Percentiles rank a stretch among this genome's conserved stretches.
Evolutionary conservation across 2,888 invertebrate species (phyloP).

Genomic region (Capitulum mitella): DNA sequence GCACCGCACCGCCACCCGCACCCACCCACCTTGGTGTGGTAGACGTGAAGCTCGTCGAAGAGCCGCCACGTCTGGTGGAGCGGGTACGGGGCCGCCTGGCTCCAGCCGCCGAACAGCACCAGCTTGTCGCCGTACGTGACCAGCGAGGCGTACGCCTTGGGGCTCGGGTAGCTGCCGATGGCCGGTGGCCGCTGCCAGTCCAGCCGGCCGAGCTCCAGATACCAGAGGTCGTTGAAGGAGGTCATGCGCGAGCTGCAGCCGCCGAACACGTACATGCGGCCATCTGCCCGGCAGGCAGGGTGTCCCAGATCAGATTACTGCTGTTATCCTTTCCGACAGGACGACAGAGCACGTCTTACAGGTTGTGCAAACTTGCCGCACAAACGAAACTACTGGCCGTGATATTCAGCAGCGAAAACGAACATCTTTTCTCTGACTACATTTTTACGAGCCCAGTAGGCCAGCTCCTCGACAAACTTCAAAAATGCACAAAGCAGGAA

Average conservation of each 20-base stretch:
- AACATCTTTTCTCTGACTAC: too few species aligned
- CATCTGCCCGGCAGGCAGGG: too few species aligned
- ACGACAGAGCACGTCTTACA: too few species aligned
- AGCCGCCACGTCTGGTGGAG: slow-evolving; percentile 72
- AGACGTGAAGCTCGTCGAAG: slow-evolving; percentile 67
- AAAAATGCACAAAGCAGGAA: neutral
- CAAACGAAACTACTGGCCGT: neutral
- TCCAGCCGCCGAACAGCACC: slow-evolving; percentile 91
- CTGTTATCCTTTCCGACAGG: too few species aligned
- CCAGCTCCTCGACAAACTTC: too few species aligned
- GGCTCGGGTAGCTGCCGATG: slow-evolving; percentile 83
- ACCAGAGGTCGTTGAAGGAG: slow-evolving; percentile 95
- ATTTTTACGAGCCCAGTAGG: too few species aligned
- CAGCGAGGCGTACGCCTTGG: slow-evolving; percentile 90
- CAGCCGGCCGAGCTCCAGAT: slow-evolving; percentile 74
- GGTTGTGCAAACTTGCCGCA: too few species aligned
- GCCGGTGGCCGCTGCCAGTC: slow-evolving; percentile 77
- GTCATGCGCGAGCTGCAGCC: slow-evolving; percentile 90
- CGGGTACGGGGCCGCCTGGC: slow-evolving; percentile 78
- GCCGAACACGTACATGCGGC: slow-evolving; percentile 90
- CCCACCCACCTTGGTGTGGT: slow-evolving; percentile 52
- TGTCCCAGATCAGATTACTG: too few species aligned
- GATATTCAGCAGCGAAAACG: neutral
- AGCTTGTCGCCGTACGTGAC: slow-evolving; percentile 75
- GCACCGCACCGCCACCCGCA: too few species aligned